Evolutionary conservation across 2,113 vertebrate genomes (phyloP).

Genomic region (Thamnaconus septentrionalis): DNA sequence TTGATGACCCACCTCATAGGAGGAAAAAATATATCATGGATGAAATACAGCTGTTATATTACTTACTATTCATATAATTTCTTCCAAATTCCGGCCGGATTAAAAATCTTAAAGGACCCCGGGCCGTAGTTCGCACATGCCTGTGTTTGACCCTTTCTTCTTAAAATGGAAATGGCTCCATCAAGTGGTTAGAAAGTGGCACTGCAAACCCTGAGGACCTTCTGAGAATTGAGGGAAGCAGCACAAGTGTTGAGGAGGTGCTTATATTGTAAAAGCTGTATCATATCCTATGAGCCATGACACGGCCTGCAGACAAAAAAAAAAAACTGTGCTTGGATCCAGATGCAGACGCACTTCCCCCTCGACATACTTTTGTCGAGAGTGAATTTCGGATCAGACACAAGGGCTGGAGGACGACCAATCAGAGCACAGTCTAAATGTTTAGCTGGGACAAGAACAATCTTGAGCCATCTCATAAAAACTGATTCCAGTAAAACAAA

Average conservation of each 20-base stretch:
- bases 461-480: conserved; percentile 52
- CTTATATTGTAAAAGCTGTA: conserved; percentile 9
- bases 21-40: no score
- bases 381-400: conserved; percentile 12
- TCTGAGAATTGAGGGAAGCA: neutral
- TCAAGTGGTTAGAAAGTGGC: conserved; percentile 34
- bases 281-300: conserved; percentile 3
- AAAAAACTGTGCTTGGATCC: neutral
- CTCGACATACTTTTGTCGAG: neutral
- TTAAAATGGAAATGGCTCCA: no score
- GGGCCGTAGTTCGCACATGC: no score
- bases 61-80: no score
- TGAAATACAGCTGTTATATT: no score
- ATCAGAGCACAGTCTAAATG: conserved; percentile 51
- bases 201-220: conserved; percentile 20
- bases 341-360: neutral
- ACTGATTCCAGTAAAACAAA: conserved; percentile 28
- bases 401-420: conserved; percentile 23
- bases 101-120: no score
- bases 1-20: no score
- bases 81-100: no score
- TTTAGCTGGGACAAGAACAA: conserved; percentile 50
- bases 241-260: conserved; percentile 8
- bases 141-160: no score
- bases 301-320: neutral